Evolutionary conservation across 2,113 vertebrate genomes (phyloP).

Genomic region (Melierax canorus): DNA sequence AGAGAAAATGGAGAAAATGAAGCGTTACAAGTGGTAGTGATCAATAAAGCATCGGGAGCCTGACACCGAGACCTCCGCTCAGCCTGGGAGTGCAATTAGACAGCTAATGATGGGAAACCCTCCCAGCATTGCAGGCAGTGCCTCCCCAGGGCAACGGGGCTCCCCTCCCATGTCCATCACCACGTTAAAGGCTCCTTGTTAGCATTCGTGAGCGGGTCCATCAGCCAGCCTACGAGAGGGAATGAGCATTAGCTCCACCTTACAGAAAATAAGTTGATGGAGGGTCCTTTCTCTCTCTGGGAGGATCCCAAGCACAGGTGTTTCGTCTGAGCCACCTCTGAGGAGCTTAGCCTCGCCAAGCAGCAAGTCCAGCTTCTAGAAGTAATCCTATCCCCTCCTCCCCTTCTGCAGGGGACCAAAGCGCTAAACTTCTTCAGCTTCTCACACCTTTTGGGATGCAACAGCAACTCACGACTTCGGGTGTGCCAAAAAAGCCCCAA

Average conservation of each 20-base stretch:
- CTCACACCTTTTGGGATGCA: neutral
- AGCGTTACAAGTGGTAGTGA: slow-evolving; percentile 8
- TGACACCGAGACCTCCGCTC: neutral
- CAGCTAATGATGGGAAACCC: neutral
- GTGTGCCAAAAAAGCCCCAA: rapidly evolving
- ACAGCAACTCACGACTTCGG: rapidly evolving
- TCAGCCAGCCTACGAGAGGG: neutral
- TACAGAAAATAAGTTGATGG: neutral
- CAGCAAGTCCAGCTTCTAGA: neutral
- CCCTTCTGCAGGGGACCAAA: neutral
- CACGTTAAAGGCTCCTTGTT: neutral
- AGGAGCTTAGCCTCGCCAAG: neutral
- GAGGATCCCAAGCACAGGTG: neutral
- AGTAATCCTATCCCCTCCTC: neutral
- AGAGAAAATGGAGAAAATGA: slow-evolving; percentile 26
- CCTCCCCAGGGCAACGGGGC: neutral
- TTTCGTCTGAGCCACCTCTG: neutral
- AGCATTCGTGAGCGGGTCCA: neutral
- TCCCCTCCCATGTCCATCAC: neutral
- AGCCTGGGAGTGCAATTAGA: slow-evolving; percentile 25
- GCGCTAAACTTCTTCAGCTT: neutral
- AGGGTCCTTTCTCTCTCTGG: neutral
- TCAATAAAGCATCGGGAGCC: slow-evolving; percentile 59
- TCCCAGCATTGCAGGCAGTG: neutral
- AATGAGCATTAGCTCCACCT: neutral